phyloP scores from a whole-genome alignment of 2,888 invertebrate genomes.

The Protonemura montana region DNA sequence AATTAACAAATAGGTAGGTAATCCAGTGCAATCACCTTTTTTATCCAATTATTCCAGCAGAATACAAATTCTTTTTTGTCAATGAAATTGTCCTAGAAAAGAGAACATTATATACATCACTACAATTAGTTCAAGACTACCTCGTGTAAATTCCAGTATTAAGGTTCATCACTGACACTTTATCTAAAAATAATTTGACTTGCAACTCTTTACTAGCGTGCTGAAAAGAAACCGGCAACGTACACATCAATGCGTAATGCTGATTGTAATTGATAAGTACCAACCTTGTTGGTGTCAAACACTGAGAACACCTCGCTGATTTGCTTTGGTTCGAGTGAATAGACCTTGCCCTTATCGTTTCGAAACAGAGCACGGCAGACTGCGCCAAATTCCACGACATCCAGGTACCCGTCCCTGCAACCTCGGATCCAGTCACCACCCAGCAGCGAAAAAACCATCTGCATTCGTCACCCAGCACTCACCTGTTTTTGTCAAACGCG shows the following conservation, averaged over 20 bases:
- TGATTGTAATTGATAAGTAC: too few relatives aligned
- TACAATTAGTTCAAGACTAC: neutral
- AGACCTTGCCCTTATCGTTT: conserved; percentile 85
- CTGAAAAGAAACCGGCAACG: too few relatives aligned
- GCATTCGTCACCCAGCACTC: conserved; percentile 58
- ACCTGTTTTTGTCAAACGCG: conserved; percentile 90
- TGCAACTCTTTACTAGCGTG: too few relatives aligned
- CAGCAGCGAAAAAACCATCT: neutral
- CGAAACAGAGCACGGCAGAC: conserved; percentile 87
- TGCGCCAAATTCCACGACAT: conserved; percentile 77
- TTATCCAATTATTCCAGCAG: conserved; percentile 92
- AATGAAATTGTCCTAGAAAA: conserved; percentile 70
- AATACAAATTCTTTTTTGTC: conserved; percentile 83
- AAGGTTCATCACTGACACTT: too few relatives aligned
- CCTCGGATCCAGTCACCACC: too few relatives aligned
- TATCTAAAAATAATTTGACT: too few relatives aligned
- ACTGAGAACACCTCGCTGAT: conserved; percentile 80
- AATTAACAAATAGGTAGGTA: neutral
- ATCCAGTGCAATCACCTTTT: conserved; percentile 66
- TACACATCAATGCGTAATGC: too few relatives aligned
- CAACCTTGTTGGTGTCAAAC: conserved; percentile 75
- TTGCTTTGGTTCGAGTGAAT: conserved; percentile 74
- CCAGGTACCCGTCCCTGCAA: conserved; percentile 77
- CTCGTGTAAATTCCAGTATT: too few relatives aligned
- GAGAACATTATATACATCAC: neutral